Evolutionary conservation across 2,888 invertebrate genomes (phyloP), one percentile per base, ranked within the genome.

Genomic region (Allolobophora icterica): DNA sequence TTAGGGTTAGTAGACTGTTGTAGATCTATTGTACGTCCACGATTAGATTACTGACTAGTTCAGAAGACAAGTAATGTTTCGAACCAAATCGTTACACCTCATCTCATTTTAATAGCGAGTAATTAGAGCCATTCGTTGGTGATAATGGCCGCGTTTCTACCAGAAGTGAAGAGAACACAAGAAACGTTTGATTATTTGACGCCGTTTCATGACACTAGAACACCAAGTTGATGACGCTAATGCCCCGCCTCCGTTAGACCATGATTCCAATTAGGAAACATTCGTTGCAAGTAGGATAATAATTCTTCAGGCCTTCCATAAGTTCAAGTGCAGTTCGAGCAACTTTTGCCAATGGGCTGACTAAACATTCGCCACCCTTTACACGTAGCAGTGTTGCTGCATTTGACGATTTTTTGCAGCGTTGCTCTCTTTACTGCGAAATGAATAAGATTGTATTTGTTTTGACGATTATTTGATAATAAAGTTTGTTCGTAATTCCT

Each of bases 381-480:
- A 11, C 30, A 71, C 71, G 71, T n/a, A 8, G 13, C n/a, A 71
- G 17, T 17, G 30, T 71, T 21, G 1, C 30, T 71, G 30, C 71
- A 30, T 71, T 1, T 71, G 71, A 71, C 71, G 71, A 71, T n/a
- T 71, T n/a, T n/a, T 71, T 71, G 71, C 71, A 71, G 71, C 13
- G 71, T 71, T n/a, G 71, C n/a, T 71, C 8, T 30, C 71, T 30
- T 71, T 71, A n/a, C n/a, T 71, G 71, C 71, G 71, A 71, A 71
- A 71, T 71, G 71, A 30, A 11, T 71, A 30, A 8, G n/a, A 30
- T 8, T 71, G 30, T 71, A n/a, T n/a, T 71, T 71, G 71, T 71
- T 71, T 71, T 71, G 71, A 71, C n/a, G 71, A 71, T n/a, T n/a
- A 71, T 71, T 71, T 71, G 30, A n/a, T n/a, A 71, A 71, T 71